phyloP scores from a whole-genome alignment of 2,797 vertebrate genomes.

The Eulemur rubriventer region DNA sequence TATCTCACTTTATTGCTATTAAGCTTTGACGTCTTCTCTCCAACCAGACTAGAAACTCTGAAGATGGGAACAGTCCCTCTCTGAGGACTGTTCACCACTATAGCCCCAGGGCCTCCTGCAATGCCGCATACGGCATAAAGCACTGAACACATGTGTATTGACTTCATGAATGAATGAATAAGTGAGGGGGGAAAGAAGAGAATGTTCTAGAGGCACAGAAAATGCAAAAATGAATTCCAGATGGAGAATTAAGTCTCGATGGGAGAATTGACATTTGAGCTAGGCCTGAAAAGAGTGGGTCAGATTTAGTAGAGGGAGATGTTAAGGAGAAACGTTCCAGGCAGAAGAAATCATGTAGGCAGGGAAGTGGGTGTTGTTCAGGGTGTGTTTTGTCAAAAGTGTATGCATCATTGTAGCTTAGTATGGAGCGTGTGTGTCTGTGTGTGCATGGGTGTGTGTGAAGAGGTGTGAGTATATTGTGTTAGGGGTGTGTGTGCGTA shows the following conservation, averaged over 20 bases:
- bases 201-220: background rate
- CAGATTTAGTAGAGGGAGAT: background rate
- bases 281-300: background rate
- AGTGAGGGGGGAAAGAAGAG: background rate
- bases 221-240: background rate
- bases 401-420: background rate
- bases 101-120: background rate
- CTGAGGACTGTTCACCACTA: background rate
- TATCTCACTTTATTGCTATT: background rate
- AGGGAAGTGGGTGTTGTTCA: background rate
- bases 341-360: background rate
- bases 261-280: background rate
- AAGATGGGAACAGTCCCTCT: background rate
- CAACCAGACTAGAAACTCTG: background rate
- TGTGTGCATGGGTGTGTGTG: too few species aligned
- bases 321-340: background rate
- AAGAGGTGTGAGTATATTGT: background rate
- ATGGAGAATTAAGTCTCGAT: background rate
- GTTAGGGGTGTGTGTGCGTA: background rate
- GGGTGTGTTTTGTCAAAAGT: background rate
- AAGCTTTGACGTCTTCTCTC: background rate
- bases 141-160: accelerated
- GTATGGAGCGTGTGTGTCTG: too few species aligned
- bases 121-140: background rate
- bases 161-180: background rate